These are phyloP conservation scores for Euschistus heros DNA, from an alignment of 1,140 invertebrate genomes.

Conservation along the genomic window DNA sequence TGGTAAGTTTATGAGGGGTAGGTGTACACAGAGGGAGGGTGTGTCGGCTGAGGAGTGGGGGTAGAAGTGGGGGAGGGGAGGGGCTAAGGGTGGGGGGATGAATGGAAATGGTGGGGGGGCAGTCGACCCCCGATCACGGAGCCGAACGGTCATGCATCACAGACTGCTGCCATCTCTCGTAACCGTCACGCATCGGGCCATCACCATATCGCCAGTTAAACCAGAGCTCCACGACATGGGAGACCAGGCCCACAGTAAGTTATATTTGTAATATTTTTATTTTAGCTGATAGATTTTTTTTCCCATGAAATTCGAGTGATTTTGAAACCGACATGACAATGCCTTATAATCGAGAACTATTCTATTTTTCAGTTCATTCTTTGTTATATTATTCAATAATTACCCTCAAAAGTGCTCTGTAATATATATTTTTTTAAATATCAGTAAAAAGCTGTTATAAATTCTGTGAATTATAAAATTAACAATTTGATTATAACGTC, in stretches of 20 bases:
- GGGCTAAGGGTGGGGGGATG: conserved; percentile 9
- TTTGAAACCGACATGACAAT: background rate
- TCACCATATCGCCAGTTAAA: conserved; percentile 24
- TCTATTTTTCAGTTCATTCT: no score
- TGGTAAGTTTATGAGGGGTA: background rate
- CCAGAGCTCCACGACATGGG: conserved; percentile 27
- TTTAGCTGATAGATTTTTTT: no score
- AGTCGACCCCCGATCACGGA: background rate
- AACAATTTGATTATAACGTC: no score
- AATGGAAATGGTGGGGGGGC: conserved; percentile 4
- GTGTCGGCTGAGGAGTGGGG: background rate
- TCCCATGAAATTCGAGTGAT: background rate
- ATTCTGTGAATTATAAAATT: no score
- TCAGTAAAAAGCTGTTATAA: no score
- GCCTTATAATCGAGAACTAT: background rate
- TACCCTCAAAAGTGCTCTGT: no score
- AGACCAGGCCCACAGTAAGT: conserved; percentile 27
- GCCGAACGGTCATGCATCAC: conserved; percentile 23
- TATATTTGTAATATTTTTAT: background rate
- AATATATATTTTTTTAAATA: no score
- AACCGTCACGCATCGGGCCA: conserved; percentile 24
- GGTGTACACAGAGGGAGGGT: background rate
- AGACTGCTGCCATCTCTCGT: conserved; percentile 23
- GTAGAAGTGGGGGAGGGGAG: background rate
- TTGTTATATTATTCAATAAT: no score